phyloP scores from a whole-genome alignment of 1,140 invertebrate genomes.

The Cecropterus lyciades region DNA sequence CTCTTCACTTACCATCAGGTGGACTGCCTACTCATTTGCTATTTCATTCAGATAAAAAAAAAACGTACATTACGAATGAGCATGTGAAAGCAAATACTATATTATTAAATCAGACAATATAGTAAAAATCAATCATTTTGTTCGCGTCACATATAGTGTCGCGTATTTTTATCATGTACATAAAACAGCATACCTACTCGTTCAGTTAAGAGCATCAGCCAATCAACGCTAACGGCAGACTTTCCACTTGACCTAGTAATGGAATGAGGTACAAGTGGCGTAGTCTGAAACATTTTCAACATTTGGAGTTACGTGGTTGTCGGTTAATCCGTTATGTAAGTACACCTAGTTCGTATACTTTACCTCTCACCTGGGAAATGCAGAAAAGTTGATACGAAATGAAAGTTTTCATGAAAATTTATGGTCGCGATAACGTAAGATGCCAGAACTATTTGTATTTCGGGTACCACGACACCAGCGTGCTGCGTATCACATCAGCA shows the following conservation, averaged over 20 bases:
- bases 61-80: too few relatives aligned
- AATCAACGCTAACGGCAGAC: slow-evolving; percentile 31
- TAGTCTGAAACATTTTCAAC: slow-evolving; percentile 32
- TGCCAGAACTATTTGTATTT: background rate
- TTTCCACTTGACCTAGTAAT: slow-evolving; percentile 34
- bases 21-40: too few relatives aligned
- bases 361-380: background rate
- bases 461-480: too few relatives aligned
- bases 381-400: background rate
- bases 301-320: slow-evolving; percentile 21
- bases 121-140: background rate
- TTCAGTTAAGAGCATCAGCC: slow-evolving; percentile 32
- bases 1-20: too few relatives aligned
- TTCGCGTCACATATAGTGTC: background rate
- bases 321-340: slow-evolving; percentile 20
- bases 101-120: too few relatives aligned
- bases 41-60: too few relatives aligned
- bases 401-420: background rate
- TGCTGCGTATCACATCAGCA: too few relatives aligned
- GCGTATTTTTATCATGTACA: slow-evolving; percentile 10
- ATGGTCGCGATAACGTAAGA: background rate
- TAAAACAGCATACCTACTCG: slow-evolving; percentile 23
- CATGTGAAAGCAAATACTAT: too few relatives aligned
- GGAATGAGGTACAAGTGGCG: slow-evolving; percentile 28
- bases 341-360: slow-evolving; percentile 5